phyloP scores from a whole-genome alignment of 2,797 vertebrate species.

The Xenentodon cancila region DNA sequence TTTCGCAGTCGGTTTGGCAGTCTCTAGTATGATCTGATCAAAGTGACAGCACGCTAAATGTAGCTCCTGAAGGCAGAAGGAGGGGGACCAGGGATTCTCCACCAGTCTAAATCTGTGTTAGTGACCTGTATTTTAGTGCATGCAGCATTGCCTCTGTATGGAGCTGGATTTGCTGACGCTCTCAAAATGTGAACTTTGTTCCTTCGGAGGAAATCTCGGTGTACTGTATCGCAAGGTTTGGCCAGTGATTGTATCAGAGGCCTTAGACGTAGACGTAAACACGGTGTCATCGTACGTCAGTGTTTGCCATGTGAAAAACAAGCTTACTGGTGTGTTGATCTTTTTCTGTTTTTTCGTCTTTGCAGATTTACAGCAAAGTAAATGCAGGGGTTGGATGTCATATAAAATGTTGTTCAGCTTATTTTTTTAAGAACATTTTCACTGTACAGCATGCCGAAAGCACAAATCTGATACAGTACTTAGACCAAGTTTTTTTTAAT shows the following conservation, averaged over 20 bases:
- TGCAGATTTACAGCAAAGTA: constrained; percentile 56
- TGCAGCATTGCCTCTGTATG: constrained; percentile 39
- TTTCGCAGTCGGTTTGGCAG: constrained; percentile 12
- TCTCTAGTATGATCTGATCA: constrained; percentile 41
- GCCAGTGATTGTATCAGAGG: constrained; percentile 34
- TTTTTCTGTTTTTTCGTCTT: constrained; percentile 50
- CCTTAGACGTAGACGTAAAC: constrained; percentile 49
- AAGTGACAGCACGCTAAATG: constrained; percentile 63
- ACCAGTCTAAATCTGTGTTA: constrained; percentile 61
- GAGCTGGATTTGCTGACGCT: constrained; percentile 47
- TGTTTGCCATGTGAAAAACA: constrained; percentile 64
- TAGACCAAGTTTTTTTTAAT: constrained; percentile 34
- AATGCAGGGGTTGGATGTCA: constrained; percentile 62
- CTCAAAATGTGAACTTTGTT: constrained; percentile 75
- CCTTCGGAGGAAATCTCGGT: constrained; percentile 49
- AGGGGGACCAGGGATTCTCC: constrained; percentile 36
- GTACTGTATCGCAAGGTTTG: constrained; percentile 54
- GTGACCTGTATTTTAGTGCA: constrained; percentile 65
- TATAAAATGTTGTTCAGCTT: constrained; percentile 24
- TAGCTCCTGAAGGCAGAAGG: constrained; percentile 30
- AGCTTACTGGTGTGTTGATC: constrained; percentile 34
- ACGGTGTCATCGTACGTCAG: constrained; percentile 50
- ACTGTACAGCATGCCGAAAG: constrained; percentile 36
- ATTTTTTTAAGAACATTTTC: constrained; percentile 19
- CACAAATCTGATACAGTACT: constrained; percentile 34